Evolutionary conservation across 2,797 vertebrate genomes (phyloP).

Genomic region (Premnoplex brunnescens): DNA sequence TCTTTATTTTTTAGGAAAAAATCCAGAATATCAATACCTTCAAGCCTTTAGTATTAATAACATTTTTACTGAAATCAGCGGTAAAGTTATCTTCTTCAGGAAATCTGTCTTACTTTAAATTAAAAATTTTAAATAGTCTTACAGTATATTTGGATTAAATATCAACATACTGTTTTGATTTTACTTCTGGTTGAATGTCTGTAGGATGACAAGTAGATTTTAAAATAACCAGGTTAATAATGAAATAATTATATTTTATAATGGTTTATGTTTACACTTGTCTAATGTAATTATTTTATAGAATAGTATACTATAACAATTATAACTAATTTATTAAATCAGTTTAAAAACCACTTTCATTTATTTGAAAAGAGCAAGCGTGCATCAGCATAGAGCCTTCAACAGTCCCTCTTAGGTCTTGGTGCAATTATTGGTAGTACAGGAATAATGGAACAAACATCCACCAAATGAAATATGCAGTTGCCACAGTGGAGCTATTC

Average conservation of each 20-base stretch:
- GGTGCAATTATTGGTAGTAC: not conserved
- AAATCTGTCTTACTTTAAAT: not conserved
- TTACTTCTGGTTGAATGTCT: not conserved
- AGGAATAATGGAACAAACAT: not conserved
- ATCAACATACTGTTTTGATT: not conserved
- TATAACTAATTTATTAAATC: not conserved
- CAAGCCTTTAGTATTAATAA: not conserved
- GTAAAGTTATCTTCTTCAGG: not conserved
- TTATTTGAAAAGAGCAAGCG: not conserved
- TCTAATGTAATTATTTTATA: not conserved
- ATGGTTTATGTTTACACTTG: not conserved
- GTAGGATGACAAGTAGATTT: not conserved
- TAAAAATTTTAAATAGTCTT: not conserved
- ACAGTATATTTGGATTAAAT: not conserved
- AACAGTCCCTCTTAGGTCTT: not conserved
- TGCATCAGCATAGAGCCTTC: not conserved
- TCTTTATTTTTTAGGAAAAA: not conserved
- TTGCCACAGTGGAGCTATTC: not conserved
- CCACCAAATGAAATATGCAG: not conserved
- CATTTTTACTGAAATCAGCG: not conserved
- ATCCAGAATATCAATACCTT: not conserved
- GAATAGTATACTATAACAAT: not conserved
- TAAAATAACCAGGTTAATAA: not conserved
- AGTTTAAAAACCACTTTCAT: accelerated
- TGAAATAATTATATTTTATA: not conserved